These are phyloP conservation scores for Rhogogaster chlorosoma DNA, from an alignment of 2,888 invertebrate genomes.

Conservation along the genomic window DNA sequence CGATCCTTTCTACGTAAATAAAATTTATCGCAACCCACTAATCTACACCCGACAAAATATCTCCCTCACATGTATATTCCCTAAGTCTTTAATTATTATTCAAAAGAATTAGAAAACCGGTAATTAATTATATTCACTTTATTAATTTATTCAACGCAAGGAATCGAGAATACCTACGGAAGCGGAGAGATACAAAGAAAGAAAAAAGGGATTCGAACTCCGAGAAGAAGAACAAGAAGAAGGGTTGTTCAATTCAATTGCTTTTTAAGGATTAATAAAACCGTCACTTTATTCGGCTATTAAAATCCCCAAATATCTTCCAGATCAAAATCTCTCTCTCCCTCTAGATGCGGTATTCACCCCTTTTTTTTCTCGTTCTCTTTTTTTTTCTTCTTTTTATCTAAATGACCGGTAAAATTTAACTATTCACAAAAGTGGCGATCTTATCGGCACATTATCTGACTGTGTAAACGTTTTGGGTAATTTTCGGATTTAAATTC, in stretches of 20 bases:
- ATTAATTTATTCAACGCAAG: background rate
- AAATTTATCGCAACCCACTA: background rate
- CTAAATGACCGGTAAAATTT: constrained; percentile 34
- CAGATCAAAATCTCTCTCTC: constrained; percentile 3
- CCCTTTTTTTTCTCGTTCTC: background rate
- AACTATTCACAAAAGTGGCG: constrained; percentile 14
- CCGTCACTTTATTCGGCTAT: background rate
- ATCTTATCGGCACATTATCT: background rate
- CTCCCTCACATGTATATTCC: no score
- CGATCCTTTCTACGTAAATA: background rate
- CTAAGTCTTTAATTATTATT: background rate
- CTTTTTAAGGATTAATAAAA: constrained; percentile 29
- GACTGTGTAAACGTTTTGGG: background rate
- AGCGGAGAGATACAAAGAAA: background rate
- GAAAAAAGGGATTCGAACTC: background rate
- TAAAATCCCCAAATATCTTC: constrained; percentile 30
- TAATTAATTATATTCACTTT: background rate
- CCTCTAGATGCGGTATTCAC: background rate
- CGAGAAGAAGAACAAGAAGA: background rate
- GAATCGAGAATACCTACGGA: background rate
- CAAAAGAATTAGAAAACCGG: background rate
- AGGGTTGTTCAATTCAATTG: background rate
- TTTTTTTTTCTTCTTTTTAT: background rate
- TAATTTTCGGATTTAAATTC: constrained; percentile 17
- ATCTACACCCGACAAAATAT: no score